These are phyloP conservation scores for Eutolmus rufibarbis DNA, from an alignment of 2,888 invertebrate species.

Conservation along the genomic window DNA sequence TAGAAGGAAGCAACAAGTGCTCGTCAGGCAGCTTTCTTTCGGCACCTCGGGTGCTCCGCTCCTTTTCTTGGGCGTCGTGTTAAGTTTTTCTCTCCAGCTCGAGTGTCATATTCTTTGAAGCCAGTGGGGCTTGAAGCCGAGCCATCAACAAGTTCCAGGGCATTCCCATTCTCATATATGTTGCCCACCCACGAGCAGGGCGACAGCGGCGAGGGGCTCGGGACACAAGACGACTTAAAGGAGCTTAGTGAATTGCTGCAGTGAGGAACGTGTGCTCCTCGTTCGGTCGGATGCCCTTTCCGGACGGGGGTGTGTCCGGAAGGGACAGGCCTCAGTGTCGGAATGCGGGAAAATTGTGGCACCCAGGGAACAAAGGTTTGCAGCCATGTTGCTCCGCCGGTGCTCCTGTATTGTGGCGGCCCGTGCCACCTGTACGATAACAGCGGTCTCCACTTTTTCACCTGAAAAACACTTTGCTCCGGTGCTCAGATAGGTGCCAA, in stretches of 20 bases:
- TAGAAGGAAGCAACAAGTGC: conserved; percentile 34
- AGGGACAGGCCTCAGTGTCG: not conserved
- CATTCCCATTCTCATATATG: conserved; percentile 1
- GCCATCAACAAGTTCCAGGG: conserved; percentile 27
- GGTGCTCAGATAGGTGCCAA: not conserved
- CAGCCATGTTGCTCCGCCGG: not conserved
- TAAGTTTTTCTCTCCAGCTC: conserved; percentile 33
- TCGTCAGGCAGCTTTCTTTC: conserved; percentile 4
- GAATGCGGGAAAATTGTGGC: conserved; percentile 24
- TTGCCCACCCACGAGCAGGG: not conserved
- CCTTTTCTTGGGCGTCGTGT: conserved; percentile 18
- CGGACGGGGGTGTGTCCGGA: not conserved
- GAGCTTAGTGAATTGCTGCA: conserved; percentile 27
- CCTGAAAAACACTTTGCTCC: not conserved
- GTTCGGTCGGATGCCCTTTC: not conserved
- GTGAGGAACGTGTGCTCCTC: not conserved
- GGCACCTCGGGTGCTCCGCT: not conserved
- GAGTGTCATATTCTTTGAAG: conserved; percentile 39
- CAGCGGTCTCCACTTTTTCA: not conserved
- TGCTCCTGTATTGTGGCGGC: not conserved
- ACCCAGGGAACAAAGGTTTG: not conserved
- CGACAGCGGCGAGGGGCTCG: not conserved
- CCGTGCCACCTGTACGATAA: not conserved
- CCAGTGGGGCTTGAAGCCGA: conserved; percentile 8
- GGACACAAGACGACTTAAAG: conserved; percentile 19